Evolutionary conservation across 2,797 vertebrate species (phyloP).

Genomic region (Sebastes variabilis): DNA sequence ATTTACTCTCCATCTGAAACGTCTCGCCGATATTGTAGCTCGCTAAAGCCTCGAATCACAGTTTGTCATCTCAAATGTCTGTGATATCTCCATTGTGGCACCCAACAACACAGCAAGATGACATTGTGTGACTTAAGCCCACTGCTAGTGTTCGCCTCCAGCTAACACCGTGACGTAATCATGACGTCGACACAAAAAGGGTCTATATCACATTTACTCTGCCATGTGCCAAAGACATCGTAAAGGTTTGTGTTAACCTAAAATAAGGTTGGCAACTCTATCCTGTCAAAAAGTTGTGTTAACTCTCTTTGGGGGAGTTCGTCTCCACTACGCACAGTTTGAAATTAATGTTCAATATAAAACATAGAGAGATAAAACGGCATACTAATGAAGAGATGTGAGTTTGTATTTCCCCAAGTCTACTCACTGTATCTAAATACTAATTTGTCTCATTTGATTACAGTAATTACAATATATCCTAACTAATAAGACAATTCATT

Average conservation of each 20-base stretch:
- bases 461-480: constrained; percentile 3
- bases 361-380: not conserved
- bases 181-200: no score
- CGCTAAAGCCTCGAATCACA: no score
- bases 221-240: not conserved
- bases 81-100: no score
- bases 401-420: not conserved
- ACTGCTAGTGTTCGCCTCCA: no score
- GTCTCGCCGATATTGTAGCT: no score
- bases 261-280: not conserved
- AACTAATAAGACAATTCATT: not conserved
- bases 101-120: no score
- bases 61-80: no score
- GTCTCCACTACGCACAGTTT: not conserved
- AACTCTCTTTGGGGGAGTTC: no score
- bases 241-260: not conserved
- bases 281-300: not conserved
- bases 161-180: no score
- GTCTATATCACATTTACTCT: not conserved
- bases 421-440: not conserved
- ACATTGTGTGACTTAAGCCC: no score
- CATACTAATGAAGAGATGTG: not conserved
- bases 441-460: not conserved
- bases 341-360: not conserved
- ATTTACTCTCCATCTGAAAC: no score